A percentile compares a stretch with the other conserved stretches of the same genome.
phyloP scores from a whole-genome alignment of 2,888 invertebrate genomes.

The Eupelmus urozonus region DNA sequence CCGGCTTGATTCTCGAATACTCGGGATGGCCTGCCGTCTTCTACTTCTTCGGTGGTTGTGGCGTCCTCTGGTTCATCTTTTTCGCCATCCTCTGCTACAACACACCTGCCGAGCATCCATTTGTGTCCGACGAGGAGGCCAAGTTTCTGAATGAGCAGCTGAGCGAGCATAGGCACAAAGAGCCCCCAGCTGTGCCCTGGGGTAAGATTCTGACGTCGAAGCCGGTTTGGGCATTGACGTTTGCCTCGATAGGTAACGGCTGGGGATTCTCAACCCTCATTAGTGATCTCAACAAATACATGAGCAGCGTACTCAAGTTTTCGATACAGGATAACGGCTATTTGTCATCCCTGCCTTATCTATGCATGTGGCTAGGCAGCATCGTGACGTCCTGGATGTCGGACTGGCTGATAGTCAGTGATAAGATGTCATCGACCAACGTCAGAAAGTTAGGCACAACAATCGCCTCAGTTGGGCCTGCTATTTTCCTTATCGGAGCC shows the following conservation, averaged over 20 bases:
- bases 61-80: constrained; percentile 85
- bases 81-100: constrained; percentile 79
- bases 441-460: constrained; percentile 78
- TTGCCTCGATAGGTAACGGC: constrained; percentile 78
- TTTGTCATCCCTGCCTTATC: constrained; percentile 77
- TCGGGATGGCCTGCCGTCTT: constrained; percentile 86
- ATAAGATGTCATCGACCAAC: constrained; percentile 73
- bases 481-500: constrained; percentile 77
- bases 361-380: constrained; percentile 77
- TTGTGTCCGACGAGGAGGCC: constrained; percentile 72
- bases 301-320: constrained; percentile 76
- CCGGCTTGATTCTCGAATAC: constrained; percentile 84
- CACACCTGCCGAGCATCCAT: constrained; percentile 74
- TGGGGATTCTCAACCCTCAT: constrained; percentile 75
- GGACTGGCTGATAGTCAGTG: constrained; percentile 74
- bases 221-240: constrained; percentile 86
- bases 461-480: constrained; percentile 78
- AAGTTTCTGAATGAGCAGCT: constrained; percentile 70
- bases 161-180: constrained; percentile 67
- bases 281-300: constrained; percentile 76
- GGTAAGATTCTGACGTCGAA: constrained; percentile 78
- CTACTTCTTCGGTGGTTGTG: constrained; percentile 87
- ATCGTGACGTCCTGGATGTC: constrained; percentile 74
- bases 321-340: constrained; percentile 76
- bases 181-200: constrained; percentile 72